A percentile compares a stretch with the other conserved stretches of the same genome.
phyloP scores from a whole-genome alignment of 1,140 invertebrate genomes.

The Hestina assimilis region DNA sequence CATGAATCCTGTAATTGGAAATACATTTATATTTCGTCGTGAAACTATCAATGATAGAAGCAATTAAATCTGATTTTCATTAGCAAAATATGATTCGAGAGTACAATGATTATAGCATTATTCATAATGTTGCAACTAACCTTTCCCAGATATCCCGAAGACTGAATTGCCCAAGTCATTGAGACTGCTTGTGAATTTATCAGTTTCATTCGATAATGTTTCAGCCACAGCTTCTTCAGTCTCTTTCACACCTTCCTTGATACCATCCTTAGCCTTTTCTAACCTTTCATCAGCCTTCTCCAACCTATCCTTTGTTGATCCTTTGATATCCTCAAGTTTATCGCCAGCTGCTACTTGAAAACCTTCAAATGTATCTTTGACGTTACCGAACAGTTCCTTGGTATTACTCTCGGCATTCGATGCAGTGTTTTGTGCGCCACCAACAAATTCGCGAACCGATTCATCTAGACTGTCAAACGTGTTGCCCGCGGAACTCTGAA shows the following conservation, averaged over 20 bases:
- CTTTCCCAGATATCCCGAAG: conserved; percentile 67
- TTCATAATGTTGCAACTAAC: conserved; percentile 27
- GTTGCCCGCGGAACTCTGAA: conserved; percentile 70
- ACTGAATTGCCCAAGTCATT: conserved; percentile 68
- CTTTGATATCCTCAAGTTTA: conserved; percentile 63
- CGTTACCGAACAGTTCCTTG: conserved; percentile 56
- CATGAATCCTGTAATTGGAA: conserved; percentile 56
- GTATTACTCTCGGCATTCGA: conserved; percentile 39
- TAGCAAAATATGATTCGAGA: conserved; percentile 6
- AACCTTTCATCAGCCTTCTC: conserved; percentile 47
- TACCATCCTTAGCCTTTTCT: conserved; percentile 34
- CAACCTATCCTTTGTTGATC: conserved; percentile 40
- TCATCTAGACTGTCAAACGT: conserved; percentile 71
- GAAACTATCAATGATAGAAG: not conserved
- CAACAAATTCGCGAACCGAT: conserved; percentile 49
- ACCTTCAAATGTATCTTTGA: conserved; percentile 59
- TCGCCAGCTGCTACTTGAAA: conserved; percentile 68
- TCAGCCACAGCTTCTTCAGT: conserved; percentile 42
- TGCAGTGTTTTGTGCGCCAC: conserved; percentile 39
- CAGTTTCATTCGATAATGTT: conserved; percentile 44
- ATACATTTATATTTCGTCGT: not conserved
- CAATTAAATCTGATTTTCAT: not conserved
- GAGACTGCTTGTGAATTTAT: conserved; percentile 62
- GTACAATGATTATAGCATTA: not conserved
- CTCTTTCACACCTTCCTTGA: conserved; percentile 34